Base-by-base conservation (phyloP, 35 echinoderm and acorn worm genomes). In the Patiria miniata region DNA sequence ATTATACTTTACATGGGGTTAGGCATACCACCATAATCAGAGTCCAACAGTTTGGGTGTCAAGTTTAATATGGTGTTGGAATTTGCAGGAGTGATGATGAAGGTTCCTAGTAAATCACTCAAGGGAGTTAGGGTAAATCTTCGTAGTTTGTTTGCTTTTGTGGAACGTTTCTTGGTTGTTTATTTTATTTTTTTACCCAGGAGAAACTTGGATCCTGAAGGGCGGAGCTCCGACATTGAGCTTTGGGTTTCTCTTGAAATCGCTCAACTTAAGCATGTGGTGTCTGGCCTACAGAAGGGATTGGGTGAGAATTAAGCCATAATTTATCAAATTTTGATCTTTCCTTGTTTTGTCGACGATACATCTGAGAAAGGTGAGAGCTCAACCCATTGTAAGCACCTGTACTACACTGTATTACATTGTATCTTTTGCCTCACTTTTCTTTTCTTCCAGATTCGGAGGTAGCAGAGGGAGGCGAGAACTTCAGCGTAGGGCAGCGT, bases 401-500 rank as follows among this genome's bases (percentile, higher is more conserved):
- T 80, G 8, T 1, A 8, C 51, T 16, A 26, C 29, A 8, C 18
- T 3, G 39, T n/a, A n/a, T n/a, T n/a, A 18, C 16, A 5, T 16
- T 39, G 78, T 8, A 80, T 7, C 26, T 47, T 47, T 47, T 47
- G 42, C 12, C 42, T 4, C 42, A 6, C 42, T 47, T 47, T n/a
- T n/a, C n/a, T 38, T 19, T 58, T 26, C 54, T 3, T 83, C 16
- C 58, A 94, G 93, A 94, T 80, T 79, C 83, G 21, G 54, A 68
- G 36, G 93, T 94, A 10, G 79, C 82, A 17, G 93, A 90, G 38
- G 93, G 93, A 23, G 93, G 93, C 21, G 83, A 90, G 37, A 94
- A 94, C 29, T 94, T 94, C 87, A 94, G 92, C 39, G 87, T 89
- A 22, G 92, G 92, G 18, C 80, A 94, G 77, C 88, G 88, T 61